phyloP scores from a whole-genome alignment of 2,113 vertebrate species.

The Poecilia latipinna region DNA sequence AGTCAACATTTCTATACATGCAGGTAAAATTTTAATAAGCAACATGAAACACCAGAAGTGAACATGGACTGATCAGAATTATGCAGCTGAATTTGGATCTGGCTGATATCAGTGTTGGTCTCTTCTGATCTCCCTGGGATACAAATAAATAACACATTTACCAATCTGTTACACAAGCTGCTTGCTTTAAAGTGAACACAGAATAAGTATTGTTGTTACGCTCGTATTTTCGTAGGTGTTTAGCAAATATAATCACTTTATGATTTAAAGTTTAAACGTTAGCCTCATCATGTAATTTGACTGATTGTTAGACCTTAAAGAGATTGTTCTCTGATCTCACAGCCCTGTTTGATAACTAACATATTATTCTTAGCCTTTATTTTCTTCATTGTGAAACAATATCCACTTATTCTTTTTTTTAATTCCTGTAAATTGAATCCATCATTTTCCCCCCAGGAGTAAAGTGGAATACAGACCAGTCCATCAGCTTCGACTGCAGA shows the following conservation, averaged over 20 bases:
- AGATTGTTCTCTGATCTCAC: neutral
- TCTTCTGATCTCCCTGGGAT: too few relatives aligned
- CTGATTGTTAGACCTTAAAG: neutral
- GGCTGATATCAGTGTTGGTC: too few relatives aligned
- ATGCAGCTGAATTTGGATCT: too few relatives aligned
- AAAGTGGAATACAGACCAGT: conserved; percentile 99
- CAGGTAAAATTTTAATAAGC: too few relatives aligned
- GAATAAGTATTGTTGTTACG: neutral
- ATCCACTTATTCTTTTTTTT: neutral
- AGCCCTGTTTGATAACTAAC: too few relatives aligned
- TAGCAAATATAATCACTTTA: neutral
- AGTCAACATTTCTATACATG: too few relatives aligned
- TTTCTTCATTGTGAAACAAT: neutral
- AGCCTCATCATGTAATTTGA: neutral
- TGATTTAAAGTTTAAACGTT: neutral
- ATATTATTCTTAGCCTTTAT: neutral
- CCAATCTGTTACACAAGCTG: too few relatives aligned
- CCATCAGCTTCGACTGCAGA: conserved; percentile 96
- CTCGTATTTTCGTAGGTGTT: neutral
- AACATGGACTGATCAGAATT: too few relatives aligned
- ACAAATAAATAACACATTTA: too few relatives aligned
- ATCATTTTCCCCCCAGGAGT: conserved; percentile 81
- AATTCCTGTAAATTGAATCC: neutral
- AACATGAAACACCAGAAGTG: too few relatives aligned
- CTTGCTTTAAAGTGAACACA: neutral